Conservation (phyloP, 1,140 invertebrate genomes). For the Papilio glaucus region DNA sequence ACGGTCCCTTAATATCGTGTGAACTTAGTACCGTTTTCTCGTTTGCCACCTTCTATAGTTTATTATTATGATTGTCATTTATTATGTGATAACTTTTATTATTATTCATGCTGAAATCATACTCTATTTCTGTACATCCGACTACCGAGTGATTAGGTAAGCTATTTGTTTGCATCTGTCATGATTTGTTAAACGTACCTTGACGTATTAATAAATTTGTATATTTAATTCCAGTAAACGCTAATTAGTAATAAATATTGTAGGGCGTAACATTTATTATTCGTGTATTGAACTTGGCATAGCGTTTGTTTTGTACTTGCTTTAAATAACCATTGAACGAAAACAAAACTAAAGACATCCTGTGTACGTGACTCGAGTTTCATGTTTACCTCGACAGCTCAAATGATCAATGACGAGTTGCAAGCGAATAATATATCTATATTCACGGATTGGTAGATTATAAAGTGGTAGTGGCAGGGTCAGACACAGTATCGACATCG, state of each 20-base stretch:
- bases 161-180: not conserved
- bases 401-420: too few species aligned
- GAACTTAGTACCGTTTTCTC: too few species aligned
- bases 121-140: not conserved
- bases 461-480: too few species aligned
- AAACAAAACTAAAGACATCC: slow-evolving; percentile 5
- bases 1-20: too few species aligned
- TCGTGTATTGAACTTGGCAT: not conserved
- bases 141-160: not conserved
- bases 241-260: slow-evolving; percentile 20
- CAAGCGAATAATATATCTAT: too few species aligned
- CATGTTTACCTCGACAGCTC: too few species aligned
- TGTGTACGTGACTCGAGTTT: not conserved
- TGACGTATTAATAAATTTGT: not conserved
- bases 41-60: too few species aligned
- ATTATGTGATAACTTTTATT: too few species aligned
- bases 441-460: too few species aligned
- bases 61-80: too few species aligned
- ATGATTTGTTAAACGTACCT: not conserved
- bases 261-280: slow-evolving; percentile 1
- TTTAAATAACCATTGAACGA: not conserved
- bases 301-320: not conserved
- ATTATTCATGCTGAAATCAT: too few species aligned
- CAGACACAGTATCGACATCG: too few species aligned
- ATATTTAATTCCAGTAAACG: slow-evolving; percentile 1